Conservation (phyloP, 2,113 vertebrate genomes). For the Chlorodrepanis virens region DNA sequence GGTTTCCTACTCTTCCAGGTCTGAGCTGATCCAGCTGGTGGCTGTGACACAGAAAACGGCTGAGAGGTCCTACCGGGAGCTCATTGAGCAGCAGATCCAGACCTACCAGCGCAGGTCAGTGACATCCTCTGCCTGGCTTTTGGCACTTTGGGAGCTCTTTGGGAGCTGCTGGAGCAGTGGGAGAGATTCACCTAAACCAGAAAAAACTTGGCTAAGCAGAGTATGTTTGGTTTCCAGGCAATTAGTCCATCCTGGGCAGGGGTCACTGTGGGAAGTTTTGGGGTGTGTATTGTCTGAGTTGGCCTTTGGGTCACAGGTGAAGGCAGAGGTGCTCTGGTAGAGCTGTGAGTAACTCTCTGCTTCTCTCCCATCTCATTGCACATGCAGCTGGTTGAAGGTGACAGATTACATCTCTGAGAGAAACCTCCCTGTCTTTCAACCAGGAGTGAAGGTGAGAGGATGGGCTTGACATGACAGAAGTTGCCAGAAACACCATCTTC, state of each 20-base stretch:
- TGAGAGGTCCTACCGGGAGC: constrained; percentile 86
- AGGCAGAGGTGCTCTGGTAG: neutral
- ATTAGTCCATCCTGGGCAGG: neutral
- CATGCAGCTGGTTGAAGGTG: constrained; percentile 91
- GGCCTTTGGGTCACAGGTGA: neutral
- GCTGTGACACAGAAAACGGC: constrained; percentile 92
- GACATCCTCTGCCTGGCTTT: neutral
- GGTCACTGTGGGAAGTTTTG: neutral
- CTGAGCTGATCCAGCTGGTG: constrained; percentile 95
- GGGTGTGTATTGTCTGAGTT: neutral
- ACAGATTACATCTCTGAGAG: constrained; percentile 85
- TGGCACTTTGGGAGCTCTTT: neutral
- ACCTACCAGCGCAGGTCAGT: constrained; percentile 91
- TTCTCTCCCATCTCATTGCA: neutral
- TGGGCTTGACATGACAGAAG: neutral
- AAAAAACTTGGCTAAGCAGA: neutral
- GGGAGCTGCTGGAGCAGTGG: neutral
- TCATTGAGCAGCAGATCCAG: constrained; percentile 92
- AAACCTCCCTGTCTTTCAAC: constrained; percentile 86
- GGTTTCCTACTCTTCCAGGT: constrained; percentile 71
- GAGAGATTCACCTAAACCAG: neutral
- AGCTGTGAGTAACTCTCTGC: neutral
- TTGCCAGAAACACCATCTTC: neutral
- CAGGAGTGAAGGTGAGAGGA: constrained; percentile 86
- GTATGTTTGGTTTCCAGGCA: neutral